These are phyloP conservation scores for Drosophila sturtevanti DNA, from an alignment of 1,140 invertebrate species.

Conservation along the genomic window DNA sequence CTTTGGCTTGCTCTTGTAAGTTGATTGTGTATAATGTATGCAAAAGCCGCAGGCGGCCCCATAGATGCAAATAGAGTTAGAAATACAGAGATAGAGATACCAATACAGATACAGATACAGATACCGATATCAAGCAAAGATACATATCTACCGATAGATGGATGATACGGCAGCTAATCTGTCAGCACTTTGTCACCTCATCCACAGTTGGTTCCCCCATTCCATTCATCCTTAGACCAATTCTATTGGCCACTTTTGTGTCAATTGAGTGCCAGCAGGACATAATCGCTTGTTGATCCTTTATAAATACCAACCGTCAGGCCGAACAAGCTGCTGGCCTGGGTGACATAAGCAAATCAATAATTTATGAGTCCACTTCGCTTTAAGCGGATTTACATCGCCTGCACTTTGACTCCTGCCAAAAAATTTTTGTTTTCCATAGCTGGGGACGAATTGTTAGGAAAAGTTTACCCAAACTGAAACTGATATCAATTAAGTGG, in stretches of 20 bases:
- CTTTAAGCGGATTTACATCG: conserved; percentile 75
- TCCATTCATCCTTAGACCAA: neutral
- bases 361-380: conserved; percentile 78
- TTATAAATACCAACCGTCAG: conserved; percentile 66
- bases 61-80: conserved; percentile 24
- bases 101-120: conserved; percentile 16
- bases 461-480: conserved; percentile 37
- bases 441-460: conserved; percentile 37
- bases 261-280: conserved; percentile 57
- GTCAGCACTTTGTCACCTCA: conserved; percentile 47
- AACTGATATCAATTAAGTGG: conserved; percentile 77
- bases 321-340: conserved; percentile 40
- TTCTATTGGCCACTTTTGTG: neutral
- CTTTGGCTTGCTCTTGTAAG: conserved; percentile 4
- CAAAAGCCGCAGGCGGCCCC: conserved; percentile 40
- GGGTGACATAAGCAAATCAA: conserved; percentile 80
- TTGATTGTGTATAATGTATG: conserved; percentile 66
- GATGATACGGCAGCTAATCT: conserved; percentile 67
- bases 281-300: conserved; percentile 79
- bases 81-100: conserved; percentile 18
- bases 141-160: conserved; percentile 19
- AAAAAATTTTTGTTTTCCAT: conserved; percentile 2
- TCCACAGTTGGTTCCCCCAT: no score
- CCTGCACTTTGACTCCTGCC: conserved; percentile 52
- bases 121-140: neutral